These are phyloP conservation scores for Calycopis cecrops DNA, from an alignment of 1,140 invertebrate species.

Conservation along the genomic window DNA sequence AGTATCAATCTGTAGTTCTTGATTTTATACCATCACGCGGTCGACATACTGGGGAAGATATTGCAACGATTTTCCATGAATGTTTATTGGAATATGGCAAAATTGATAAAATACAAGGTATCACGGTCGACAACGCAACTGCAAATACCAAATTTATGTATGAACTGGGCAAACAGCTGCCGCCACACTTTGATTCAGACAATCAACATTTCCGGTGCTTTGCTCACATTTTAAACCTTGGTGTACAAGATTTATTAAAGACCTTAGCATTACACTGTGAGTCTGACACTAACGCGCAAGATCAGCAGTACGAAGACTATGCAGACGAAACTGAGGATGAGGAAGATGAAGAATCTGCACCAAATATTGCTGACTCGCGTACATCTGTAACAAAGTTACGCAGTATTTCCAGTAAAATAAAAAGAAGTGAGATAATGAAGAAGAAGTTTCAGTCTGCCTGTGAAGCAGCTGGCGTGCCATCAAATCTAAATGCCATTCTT, in stretches of 20 bases:
- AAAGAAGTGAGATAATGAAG: constrained; percentile 35
- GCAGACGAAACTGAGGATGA: constrained; percentile 15
- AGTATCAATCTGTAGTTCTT: constrained; percentile 38
- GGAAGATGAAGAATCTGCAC: constrained; percentile 15
- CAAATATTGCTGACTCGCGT: constrained; percentile 29
- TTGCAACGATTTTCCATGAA: constrained; percentile 41
- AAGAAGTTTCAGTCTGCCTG: constrained; percentile 39
- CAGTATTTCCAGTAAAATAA: constrained; percentile 40
- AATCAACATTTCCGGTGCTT: constrained; percentile 23
- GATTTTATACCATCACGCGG: constrained; percentile 47
- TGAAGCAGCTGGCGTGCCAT: constrained; percentile 25
- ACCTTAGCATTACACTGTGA: constrained; percentile 14
- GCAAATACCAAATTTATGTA: constrained; percentile 21
- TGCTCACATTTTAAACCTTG: constrained; percentile 22
- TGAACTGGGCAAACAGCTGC: constrained; percentile 20
- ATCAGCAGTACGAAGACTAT: constrained; percentile 16
- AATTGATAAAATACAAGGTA: constrained; percentile 39
- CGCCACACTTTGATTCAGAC: constrained; percentile 20
- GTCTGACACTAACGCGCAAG: constrained; percentile 12
- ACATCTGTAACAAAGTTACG: constrained; percentile 34
- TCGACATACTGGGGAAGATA: constrained; percentile 44
- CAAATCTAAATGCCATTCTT: constrained; percentile 16
- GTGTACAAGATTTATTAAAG: constrained; percentile 27
- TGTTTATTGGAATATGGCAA: constrained; percentile 34
- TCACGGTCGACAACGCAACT: constrained; percentile 25